These are phyloP conservation scores for Chamaea fasciata DNA, from an alignment of 2,113 vertebrate genomes.

Conservation along the genomic window DNA sequence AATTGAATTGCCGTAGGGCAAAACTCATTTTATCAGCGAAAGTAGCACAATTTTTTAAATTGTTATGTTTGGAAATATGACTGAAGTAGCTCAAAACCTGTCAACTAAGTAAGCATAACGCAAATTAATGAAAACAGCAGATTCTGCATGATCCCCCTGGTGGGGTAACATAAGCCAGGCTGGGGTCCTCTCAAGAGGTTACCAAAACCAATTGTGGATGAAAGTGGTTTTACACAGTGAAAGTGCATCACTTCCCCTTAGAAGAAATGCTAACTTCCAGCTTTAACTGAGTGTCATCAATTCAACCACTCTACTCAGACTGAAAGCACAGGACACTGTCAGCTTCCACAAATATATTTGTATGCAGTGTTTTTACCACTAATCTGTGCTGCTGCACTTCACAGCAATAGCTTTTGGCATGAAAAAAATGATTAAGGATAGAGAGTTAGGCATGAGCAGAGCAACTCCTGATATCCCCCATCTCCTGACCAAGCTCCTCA, in stretches of 20 bases:
- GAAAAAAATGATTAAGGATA: not conserved
- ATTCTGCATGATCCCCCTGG: not conserved
- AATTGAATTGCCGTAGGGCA: not conserved
- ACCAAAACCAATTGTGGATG: not conserved
- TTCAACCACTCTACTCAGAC: not conserved
- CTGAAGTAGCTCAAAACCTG: not conserved
- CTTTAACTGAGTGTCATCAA: not conserved
- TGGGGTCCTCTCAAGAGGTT: not conserved
- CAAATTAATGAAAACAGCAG: not conserved
- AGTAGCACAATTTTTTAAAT: not conserved
- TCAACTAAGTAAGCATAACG: not conserved
- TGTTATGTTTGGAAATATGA: not conserved
- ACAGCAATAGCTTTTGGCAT: not conserved
- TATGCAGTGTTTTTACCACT: not conserved
- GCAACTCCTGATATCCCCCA: not conserved
- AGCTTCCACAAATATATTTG: not conserved
- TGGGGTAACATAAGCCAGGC: not conserved
- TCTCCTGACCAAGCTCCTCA: not conserved
- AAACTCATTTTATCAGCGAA: not conserved
- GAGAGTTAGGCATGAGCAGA: not conserved
- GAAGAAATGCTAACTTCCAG: not conserved
- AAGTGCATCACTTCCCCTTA: not conserved
- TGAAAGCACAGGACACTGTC: not conserved
- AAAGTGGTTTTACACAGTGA: not conserved
- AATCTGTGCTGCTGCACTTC: not conserved